These are phyloP conservation scores for Lophura nycthemera DNA, from an alignment of 2,113 vertebrate species.

Conservation along the genomic window DNA sequence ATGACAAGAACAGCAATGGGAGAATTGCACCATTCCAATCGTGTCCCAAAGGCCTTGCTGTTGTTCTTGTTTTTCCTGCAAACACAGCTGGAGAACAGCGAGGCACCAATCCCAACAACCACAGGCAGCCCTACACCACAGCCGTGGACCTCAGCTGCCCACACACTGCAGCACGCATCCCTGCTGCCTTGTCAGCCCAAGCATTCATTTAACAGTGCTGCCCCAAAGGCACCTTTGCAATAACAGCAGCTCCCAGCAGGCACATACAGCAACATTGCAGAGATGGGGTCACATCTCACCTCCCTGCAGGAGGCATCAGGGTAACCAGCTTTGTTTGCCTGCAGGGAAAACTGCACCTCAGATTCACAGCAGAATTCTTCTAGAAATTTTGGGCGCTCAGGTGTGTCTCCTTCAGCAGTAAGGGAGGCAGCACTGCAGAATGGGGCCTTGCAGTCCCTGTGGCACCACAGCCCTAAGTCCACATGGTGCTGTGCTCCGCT, in stretches of 20 bases:
- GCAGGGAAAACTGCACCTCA: not conserved
- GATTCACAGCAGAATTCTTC: not conserved
- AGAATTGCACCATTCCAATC: accelerated
- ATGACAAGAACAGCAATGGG: accelerated
- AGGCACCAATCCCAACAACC: not conserved
- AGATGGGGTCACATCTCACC: not conserved
- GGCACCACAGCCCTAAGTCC: not conserved
- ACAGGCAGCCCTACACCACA: not conserved
- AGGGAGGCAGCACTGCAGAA: accelerated
- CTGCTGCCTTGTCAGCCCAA: not conserved
- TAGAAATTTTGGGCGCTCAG: not conserved
- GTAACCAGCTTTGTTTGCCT: not conserved
- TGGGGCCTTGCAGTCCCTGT: not conserved
- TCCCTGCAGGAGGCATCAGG: not conserved
- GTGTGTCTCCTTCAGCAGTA: not conserved
- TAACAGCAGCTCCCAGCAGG: not conserved
- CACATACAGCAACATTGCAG: not conserved
- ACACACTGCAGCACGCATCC: accelerated
- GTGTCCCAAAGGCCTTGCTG: accelerated
- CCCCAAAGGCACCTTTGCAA: conserved; percentile 28
- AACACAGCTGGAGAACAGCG: conserved; percentile 3
- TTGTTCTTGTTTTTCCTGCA: not conserved
- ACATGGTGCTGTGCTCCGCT: accelerated
- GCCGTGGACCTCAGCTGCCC: not conserved
- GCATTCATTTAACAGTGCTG: not conserved